Evolutionary conservation across 1,140 invertebrate genomes (phyloP), one percentile per base, ranked within the genome.

Genomic region (Anastatus disparis): DNA sequence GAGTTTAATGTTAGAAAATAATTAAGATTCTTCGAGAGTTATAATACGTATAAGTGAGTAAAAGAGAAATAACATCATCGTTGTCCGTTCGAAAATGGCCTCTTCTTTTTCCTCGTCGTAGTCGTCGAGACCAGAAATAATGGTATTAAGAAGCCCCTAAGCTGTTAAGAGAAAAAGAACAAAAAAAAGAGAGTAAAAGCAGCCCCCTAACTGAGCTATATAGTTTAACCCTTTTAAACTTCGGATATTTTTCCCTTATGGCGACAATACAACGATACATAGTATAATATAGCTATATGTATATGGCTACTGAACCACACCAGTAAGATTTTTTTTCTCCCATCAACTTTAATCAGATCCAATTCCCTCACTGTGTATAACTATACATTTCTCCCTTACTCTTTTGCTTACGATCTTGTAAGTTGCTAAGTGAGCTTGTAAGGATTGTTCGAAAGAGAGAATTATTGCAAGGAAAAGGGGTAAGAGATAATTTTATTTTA

Each of bases 111-210:
- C n/a, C n/a, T n/a, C n/a, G n/a, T n/a, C n/a, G n/a, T n/a, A n/a
- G n/a, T n/a, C 46, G 68, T 59, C 71, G 63, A 78, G 81, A 83
- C 78, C 73, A 77, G 77, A 80, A 82, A 75, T 84, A 84, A 84
- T 83, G 70, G 82, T 74, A 83, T 85, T 84, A 84, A 77, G 83
- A 85, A 85, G 75, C 82, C 83, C 73, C 74, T 80, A 48, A 74
- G 72, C 71, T 53, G 65, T 70, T 62, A 58, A 72, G 75, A 77
- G n/a, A n/a, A n/a, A n/a, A n/a, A n/a, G n/a, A n/a, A n/a, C n/a
- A n/a, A n/a, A n/a, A n/a, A n/a, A n/a, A n/a, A n/a, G n/a, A n/a
- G n/a, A n/a, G n/a, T n/a, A n/a, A n/a, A 77, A 78, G 82, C 79
- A 85, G 76, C 82, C 82, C 73, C 68, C 81, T 83, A 85, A 85